Percentiles rank a stretch among this genome's conserved stretches.
Evolutionary conservation across 2,797 vertebrate genomes (phyloP).

Genomic region (Periophthalmus magnuspinnatus): DNA sequence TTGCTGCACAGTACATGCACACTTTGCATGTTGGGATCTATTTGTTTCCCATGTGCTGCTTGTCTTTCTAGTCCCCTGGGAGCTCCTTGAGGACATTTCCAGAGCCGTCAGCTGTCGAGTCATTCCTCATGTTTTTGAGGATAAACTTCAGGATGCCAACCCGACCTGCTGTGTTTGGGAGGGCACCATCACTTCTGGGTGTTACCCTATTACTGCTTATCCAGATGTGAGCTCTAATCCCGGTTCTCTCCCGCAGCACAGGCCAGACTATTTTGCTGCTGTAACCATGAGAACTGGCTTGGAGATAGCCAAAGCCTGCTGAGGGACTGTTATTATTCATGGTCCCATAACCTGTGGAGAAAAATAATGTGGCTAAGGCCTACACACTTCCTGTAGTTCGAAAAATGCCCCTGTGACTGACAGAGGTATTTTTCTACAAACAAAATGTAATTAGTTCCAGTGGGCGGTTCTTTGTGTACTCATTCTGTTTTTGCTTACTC

Average conservation of each 20-base stretch:
- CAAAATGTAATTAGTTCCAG: slow-evolving; percentile 62
- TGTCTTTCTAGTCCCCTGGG: slow-evolving; percentile 41
- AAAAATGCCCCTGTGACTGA: slow-evolving; percentile 47
- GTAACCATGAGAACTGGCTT: slow-evolving; percentile 53
- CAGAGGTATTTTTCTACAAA: slow-evolving; percentile 38
- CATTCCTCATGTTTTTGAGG: slow-evolving; percentile 51
- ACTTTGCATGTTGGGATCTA: background rate
- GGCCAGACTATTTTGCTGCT: slow-evolving; percentile 41
- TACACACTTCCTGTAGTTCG: slow-evolving; percentile 36
- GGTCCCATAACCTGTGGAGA: slow-evolving; percentile 51
- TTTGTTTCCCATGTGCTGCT: slow-evolving; percentile 25
- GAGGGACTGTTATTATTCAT: slow-evolving; percentile 48
- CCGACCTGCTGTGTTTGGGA: slow-evolving; percentile 43
- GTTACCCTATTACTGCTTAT: slow-evolving; percentile 49
- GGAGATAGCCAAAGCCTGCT: slow-evolving; percentile 35
- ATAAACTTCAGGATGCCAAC: slow-evolving; percentile 44
- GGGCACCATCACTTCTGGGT: slow-evolving; percentile 43
- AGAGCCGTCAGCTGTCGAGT: slow-evolving; percentile 62
- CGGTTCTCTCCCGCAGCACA: slow-evolving; percentile 28
- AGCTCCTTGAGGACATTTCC: slow-evolving; percentile 57
- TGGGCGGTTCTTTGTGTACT: slow-evolving; percentile 49
- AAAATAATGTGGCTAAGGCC: slow-evolving; percentile 35
- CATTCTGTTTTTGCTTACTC: slow-evolving; percentile 27
- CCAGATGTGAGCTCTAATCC: slow-evolving; percentile 64
- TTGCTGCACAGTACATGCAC: background rate